Evolutionary conservation across 2,797 vertebrate species (phyloP), one percentile per base, ranked within the genome.

Genomic region (Naso thynnoides): DNA sequence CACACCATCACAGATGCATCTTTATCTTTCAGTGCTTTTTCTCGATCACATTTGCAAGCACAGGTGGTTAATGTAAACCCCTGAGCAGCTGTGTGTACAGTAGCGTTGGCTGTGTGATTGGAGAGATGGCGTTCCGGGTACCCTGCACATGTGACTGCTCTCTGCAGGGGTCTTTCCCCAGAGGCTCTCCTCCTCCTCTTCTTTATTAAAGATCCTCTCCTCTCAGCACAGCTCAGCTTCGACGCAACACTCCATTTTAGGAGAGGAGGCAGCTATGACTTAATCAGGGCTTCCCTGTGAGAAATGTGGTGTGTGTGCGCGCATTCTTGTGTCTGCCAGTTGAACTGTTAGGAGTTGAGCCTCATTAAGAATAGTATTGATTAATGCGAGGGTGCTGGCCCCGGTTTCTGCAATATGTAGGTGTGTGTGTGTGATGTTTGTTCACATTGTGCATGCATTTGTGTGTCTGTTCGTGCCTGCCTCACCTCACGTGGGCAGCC

Each of bases 221-320:
- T 36, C 76, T 73, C 47, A 1, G 13, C 75, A 72, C 74, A 4
- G 50, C 76, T 56, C 60, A n/a, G 62, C 58, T 81, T 66, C 39
- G 19, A 83, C 67, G 39, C 74, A 75, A 79, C 77, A 61, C 76
- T 87, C 71, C 80, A 79, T 88, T 87, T 85, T 75, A 76, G 84
- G 87, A 83, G 70, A 79, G 73, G 77, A 82, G 78, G 79, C 78
- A 73, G 77, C 72, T 50, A 56, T 91, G 91, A 92, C 92, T 88
- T 92, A 91, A 93, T 90, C 86, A 87, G 89, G 90, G 83, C 90
- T 90, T 91, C 86, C 86, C 89, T 92, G 68, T 83, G 79, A 88
- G 70, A 63, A 67, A 84, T 86, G 85, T 61, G 61, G 26, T 52
- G 52, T 23, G 53, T 24, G 59, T 33, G 61, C 6, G 16, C 39